phyloP scores from a whole-genome alignment of 2,888 invertebrate species.

The Scaptomyza tumidula region DNA sequence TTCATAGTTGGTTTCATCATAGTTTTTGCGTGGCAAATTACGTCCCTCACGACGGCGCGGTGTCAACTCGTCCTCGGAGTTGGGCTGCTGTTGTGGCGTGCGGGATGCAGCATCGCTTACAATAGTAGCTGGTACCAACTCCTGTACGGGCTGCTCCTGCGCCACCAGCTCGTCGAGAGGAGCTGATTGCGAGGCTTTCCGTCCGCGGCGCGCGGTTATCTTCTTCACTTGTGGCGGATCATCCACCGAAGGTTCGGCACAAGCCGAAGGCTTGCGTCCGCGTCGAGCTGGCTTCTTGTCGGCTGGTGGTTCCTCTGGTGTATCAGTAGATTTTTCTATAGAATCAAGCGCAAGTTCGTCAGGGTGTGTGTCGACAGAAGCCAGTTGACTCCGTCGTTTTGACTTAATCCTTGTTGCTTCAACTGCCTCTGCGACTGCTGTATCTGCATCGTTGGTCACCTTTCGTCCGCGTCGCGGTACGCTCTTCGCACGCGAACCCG shows the following conservation, averaged over 20 bases:
- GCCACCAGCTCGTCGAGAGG: constrained; percentile 1
- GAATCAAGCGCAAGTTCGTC: constrained; percentile 3
- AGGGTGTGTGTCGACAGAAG: constrained; percentile 20
- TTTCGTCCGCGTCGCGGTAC: constrained; percentile 39
- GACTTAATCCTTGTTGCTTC: constrained; percentile 22
- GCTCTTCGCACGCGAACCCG: constrained; percentile 18
- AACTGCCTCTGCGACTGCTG: background rate
- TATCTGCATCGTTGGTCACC: constrained; percentile 17
- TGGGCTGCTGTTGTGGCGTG: constrained; percentile 15
- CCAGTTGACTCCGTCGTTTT: constrained; percentile 34
- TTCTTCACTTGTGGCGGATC: constrained; percentile 36
- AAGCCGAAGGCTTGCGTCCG: constrained; percentile 47
- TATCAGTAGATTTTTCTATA: constrained; percentile 7
- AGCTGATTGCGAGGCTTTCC: constrained; percentile 29
- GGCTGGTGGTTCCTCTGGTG: constrained; percentile 13
- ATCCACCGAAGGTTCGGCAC: constrained; percentile 22
- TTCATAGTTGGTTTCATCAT: constrained; percentile 59
- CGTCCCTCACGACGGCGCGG: constrained; percentile 67
- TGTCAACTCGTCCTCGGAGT: constrained; percentile 52
- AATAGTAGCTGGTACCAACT: background rate
- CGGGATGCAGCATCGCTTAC: constrained; percentile 4
- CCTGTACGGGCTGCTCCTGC: constrained; percentile 9
- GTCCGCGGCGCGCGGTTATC: constrained; percentile 25
- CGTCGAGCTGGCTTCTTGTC: constrained; percentile 31
- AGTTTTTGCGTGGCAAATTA: constrained; percentile 66